Evolutionary conservation across 2,888 invertebrate species (phyloP).

Genomic region (Cerastoderma edule): DNA sequence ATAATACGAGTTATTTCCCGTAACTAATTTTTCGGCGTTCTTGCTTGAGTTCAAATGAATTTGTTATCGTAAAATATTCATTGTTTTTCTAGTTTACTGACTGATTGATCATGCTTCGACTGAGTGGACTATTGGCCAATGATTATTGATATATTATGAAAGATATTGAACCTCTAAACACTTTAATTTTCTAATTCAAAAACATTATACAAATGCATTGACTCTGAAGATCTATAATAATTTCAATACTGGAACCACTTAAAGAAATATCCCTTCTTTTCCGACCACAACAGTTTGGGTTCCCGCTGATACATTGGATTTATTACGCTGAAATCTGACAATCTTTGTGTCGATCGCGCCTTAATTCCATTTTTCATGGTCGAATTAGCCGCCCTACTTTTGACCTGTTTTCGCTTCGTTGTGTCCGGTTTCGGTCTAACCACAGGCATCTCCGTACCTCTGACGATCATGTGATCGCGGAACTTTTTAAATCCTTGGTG

Average conservation of each 20-base stretch:
- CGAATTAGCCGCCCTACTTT: not conserved
- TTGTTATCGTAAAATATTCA: too few species aligned
- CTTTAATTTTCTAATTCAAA: too few species aligned
- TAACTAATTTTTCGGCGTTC: too few species aligned
- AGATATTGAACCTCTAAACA: too few species aligned
- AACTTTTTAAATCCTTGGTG: constrained; percentile 28
- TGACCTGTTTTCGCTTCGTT: not conserved
- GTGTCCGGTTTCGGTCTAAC: not conserved
- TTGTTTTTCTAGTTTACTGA: too few species aligned
- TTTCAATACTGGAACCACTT: constrained; percentile 16
- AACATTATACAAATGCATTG: too few species aligned
- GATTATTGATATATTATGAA: too few species aligned
- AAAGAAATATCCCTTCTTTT: constrained; percentile 18
- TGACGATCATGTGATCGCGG: constrained; percentile 19
- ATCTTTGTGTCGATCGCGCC: not conserved
- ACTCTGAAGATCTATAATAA: too few species aligned
- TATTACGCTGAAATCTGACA: constrained; percentile 6
- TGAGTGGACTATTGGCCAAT: too few species aligned
- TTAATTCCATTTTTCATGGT: not conserved
- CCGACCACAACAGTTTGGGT: constrained; percentile 18
- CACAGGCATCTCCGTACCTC: constrained; percentile 25
- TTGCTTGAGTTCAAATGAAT: too few species aligned
- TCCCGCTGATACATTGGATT: constrained; percentile 16
- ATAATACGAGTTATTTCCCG: too few species aligned
- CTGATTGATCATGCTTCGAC: too few species aligned